Evolutionary conservation across 2,797 vertebrate species (phyloP), one percentile per base, ranked within the genome.

Genomic region (Microctenopoma lineatum): DNA sequence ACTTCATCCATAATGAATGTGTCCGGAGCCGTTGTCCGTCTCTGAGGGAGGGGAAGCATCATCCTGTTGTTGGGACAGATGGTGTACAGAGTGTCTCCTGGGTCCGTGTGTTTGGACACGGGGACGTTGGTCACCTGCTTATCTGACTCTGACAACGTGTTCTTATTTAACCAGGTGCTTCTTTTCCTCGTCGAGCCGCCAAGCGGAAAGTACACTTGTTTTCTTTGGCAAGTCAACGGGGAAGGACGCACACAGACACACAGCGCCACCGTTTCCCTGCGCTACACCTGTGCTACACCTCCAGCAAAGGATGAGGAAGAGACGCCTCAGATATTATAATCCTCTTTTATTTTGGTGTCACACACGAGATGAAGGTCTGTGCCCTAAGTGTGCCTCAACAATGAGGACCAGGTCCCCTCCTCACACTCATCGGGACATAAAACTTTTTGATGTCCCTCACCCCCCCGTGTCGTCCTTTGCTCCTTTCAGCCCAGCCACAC

Each of bases 371-470:
- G 52, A 62, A 79, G 80, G 77, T 84, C 73, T 82, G 77, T 77
- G 80, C 70, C 77, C 51, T n/a, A 93, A 92, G 92, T 92, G 92
- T 93, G 91, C 89, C 86, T 36, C 76, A 66, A 92, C 92, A 93
- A 93, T 88, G 75, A 83, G 61, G 70, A 84, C 41, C 84, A 66
- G 52, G 60, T 84, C 80, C 58, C 77, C 80, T 73, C 66, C 77
- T 68, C 68, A 5, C 25, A 10, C 80, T 82, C 69, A 59, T 32
- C 10, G 41, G 73, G 76, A 80, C 79, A 71, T 83, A 80, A 84
- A 88, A 89, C 85, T 81, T 85, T 81, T 66, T 84, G 77, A 86
- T 82, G 80, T 73, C 44, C 29, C 34, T 51, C 71, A 3, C 66
- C 73, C 74, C 80, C 66, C 59, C 26, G 62, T 72, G 74, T 68